Conservation (phyloP, 1,140 invertebrate species). For the Oryzaephilus surinamensis region DNA sequence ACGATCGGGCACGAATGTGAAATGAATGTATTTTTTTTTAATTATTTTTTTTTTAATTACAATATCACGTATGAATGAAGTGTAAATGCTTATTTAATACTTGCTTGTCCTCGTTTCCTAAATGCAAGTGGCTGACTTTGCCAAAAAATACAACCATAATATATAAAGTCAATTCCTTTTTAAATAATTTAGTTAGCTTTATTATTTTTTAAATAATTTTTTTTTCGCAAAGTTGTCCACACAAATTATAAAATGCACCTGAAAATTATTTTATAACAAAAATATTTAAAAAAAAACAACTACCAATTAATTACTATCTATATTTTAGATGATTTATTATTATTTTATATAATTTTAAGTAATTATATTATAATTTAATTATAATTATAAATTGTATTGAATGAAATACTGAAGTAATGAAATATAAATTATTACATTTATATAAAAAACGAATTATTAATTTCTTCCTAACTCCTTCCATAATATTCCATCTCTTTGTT, state of each 20-base stretch:
- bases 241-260: conserved; percentile 13
- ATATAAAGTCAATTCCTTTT: too few species aligned
- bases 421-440: too few species aligned
- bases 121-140: conserved; percentile 12
- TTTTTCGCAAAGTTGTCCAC: conserved; percentile 11
- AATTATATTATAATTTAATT: conserved; percentile 18
- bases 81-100: conserved; percentile 27
- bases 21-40: conserved; percentile 5
- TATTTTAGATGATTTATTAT: too few species aligned
- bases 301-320: too few species aligned
- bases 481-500: too few species aligned
- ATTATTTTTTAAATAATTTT: too few species aligned
- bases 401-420: too few species aligned
- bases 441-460: too few species aligned
- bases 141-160: too few species aligned
- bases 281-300: too few species aligned
- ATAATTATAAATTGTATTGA: conserved; percentile 14
- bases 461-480: too few species aligned
- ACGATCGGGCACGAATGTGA: conserved; percentile 27
- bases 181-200: too few species aligned
- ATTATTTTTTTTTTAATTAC: conserved; percentile 5
- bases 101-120: conserved; percentile 33
- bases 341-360: conserved; percentile 16
- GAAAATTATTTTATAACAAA: conserved; percentile 11
- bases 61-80: conserved; percentile 16